These are phyloP conservation scores for Oconnorella tubifera DNA, from an alignment of 2,888 invertebrate species.

Conservation along the genomic window DNA sequence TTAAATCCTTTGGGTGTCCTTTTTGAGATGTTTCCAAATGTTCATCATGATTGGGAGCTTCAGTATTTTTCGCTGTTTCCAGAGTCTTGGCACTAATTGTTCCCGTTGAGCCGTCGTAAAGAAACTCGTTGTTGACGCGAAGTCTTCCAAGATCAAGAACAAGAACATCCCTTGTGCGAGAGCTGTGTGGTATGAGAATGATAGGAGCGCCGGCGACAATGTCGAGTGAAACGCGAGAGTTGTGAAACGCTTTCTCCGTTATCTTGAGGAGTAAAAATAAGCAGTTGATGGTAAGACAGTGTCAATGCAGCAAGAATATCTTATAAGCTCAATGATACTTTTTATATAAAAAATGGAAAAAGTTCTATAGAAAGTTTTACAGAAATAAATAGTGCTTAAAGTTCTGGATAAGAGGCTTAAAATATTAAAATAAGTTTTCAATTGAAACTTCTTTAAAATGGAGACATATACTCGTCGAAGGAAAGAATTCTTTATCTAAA, in stretches of 20 bases:
- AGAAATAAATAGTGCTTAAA: no score
- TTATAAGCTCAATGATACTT: no score
- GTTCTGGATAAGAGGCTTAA: no score
- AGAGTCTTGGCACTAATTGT: conserved; percentile 31
- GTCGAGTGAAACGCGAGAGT: conserved; percentile 63
- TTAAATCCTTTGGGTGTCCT: conserved; percentile 20
- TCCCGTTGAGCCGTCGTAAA: conserved; percentile 52
- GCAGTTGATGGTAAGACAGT: not conserved
- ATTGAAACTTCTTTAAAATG: no score
- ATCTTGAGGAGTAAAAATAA: conserved; percentile 42
- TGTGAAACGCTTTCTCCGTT: conserved; percentile 45
- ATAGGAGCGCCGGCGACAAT: conserved; percentile 74
- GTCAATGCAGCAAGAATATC: no score
- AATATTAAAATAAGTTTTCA: no score
- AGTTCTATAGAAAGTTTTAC: no score
- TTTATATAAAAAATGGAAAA: no score
- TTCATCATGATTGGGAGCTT: no score
- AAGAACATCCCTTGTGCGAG: conserved; percentile 72
- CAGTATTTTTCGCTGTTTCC: no score
- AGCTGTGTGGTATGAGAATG: conserved; percentile 80
- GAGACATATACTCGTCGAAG: no score
- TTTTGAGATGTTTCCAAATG: not conserved
- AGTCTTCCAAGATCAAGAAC: conserved; percentile 73
- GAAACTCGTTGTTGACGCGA: conserved; percentile 73
- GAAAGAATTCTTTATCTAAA: no score